phyloP scores from a whole-genome alignment of 92 coral and sea anemone genomes.

The Muricea muricata region DNA sequence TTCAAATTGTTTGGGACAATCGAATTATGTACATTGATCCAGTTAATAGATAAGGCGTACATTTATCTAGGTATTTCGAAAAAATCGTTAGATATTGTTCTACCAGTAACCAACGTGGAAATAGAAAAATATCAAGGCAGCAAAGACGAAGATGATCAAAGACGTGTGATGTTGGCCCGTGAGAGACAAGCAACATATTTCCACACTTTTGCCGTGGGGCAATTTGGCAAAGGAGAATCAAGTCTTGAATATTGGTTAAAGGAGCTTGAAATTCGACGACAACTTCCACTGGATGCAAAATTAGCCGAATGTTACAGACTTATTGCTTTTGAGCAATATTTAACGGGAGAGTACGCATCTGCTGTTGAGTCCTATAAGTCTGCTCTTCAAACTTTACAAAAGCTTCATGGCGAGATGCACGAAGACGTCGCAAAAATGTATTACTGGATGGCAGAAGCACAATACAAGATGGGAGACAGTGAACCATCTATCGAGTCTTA shows the following conservation, averaged over 20 bases:
- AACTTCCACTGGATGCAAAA: slow-evolving; percentile 15
- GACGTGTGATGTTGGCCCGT: too few species aligned
- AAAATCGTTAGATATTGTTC: neutral
- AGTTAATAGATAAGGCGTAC: neutral
- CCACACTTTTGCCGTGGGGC: neutral
- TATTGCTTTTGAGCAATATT: neutral
- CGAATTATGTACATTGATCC: neutral
- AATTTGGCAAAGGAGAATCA: slow-evolving; percentile 1
- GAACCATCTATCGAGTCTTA: slow-evolving; percentile 15
- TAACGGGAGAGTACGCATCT: neutral
- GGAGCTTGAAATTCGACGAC: slow-evolving; percentile 2
- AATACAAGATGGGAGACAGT: neutral
- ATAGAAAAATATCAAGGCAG: too few species aligned
- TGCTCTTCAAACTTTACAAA: neutral
- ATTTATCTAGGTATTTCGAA: too few species aligned
- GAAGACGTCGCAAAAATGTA: slow-evolving; percentile 23
- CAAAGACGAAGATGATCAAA: too few species aligned
- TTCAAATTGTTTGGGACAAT: neutral
- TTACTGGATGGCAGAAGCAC: neutral
- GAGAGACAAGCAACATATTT: neutral
- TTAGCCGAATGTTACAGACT: neutral
- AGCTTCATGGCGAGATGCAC: slow-evolving; percentile 28
- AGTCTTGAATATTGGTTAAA: neutral
- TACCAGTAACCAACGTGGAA: neutral
- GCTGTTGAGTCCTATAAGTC: slow-evolving; percentile 9